Evolutionary conservation across 2,113 vertebrate genomes (phyloP).

Genomic region (Uropsilus gracilis): DNA sequence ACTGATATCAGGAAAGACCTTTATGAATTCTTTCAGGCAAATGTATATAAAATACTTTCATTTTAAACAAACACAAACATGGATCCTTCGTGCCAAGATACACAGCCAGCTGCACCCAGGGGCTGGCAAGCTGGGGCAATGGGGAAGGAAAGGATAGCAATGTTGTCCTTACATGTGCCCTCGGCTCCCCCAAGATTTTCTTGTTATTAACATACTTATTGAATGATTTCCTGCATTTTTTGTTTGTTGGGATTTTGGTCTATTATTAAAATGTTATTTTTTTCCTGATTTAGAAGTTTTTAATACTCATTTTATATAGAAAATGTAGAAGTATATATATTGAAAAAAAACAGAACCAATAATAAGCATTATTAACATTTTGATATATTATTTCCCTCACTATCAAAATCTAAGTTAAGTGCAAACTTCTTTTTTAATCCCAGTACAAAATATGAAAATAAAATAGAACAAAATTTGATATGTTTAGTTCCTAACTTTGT

Average conservation of each 20-base stretch:
- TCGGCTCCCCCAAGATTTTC: not conserved
- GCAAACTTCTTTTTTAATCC: not conserved
- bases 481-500: not conserved
- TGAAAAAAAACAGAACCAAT: not conserved
- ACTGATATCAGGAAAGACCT: not conserved
- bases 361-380: not conserved
- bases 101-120: not conserved
- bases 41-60: constrained; percentile 5
- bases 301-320: not conserved
- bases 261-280: not conserved
- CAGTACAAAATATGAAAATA: not conserved
- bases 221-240: not conserved
- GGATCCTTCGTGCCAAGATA: not conserved
- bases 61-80: not conserved
- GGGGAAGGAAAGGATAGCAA: too few relatives aligned
- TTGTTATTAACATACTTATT: not conserved
- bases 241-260: too few relatives aligned
- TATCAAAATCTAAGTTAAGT: not conserved
- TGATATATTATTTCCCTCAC: not conserved
- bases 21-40: not conserved
- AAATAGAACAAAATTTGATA: not conserved
- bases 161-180: not conserved
- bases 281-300: not conserved
- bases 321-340: not conserved
- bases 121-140: not conserved